Base-by-base conservation (phyloP, 2,113 vertebrate species). In the Gymnocephalus cernua region DNA sequence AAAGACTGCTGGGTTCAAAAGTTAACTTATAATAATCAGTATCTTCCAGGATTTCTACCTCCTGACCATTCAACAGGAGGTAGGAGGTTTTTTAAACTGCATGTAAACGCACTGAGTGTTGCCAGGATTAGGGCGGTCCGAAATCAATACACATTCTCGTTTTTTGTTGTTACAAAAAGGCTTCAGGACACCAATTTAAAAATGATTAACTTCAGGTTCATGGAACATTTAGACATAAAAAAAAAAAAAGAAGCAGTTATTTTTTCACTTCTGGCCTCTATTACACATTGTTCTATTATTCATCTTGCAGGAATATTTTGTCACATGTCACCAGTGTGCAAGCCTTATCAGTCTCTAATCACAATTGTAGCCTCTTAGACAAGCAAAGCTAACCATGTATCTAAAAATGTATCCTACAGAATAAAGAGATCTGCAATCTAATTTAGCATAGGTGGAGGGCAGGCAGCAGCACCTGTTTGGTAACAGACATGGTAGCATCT, bases 291-390 rank as follows among this genome's bases (percentile, higher is more conserved):
- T 10, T 35, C 15, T 54, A 3, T 77, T 53, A 54, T 38, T 57
- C 8, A 19, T 51, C 65, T 44, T 1, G n/a, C n/a, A 63, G 48
- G 16, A 69, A 68, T 63, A 63, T 62, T 59, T 58, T 58, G 23
- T 62, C 44, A 27, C 72, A 41, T 21, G 18, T 53, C 2, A 0
- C 21, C n/a, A 12, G 4, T 23, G 54, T 58, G 58, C 65, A 25
- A 64, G 38, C 53, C 48, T 74, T 73, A 68, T 62, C 47, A 29
- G 19, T 50, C 35, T 79, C 4, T 57, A 14, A 73, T 64, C n/a
- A 32, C 25, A 41, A 4, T 44, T 32, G 27, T 12, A 45, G 58
- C 16, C 9, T 73, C 35, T 38, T 23, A 41, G 32, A 38, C 6
- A 13, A 45, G 19, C 25, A 48, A 54, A 35, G 5, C 32, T 11